Percentiles rank a stretch among this genome's conserved stretches.
These are phyloP conservation scores for Megastigmus dorsalis DNA, from an alignment of 2,888 invertebrate species.

Conservation along the genomic window DNA sequence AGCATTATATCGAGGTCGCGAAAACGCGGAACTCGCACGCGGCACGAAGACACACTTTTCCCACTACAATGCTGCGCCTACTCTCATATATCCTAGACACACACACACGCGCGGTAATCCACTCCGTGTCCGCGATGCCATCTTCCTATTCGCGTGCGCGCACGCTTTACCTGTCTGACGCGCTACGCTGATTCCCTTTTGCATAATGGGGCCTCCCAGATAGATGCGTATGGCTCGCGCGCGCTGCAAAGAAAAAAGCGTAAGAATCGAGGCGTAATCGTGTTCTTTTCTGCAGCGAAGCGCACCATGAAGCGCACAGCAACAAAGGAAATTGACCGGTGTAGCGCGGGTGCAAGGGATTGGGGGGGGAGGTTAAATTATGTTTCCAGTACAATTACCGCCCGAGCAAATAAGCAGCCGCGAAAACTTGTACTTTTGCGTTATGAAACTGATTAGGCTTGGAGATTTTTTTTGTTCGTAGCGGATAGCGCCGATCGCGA, in stretches of 20 bases:
- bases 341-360: neutral
- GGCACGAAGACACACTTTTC: conserved; percentile 73
- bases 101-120: too few relatives aligned
- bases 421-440: conserved; percentile 24
- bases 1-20: conserved; percentile 69
- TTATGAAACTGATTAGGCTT: conserved; percentile 12
- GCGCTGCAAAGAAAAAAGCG: conserved; percentile 14
- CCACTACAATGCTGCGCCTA: conserved; percentile 64
- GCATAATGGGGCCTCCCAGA: conserved; percentile 57
- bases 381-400: too few relatives aligned
- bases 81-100: too few relatives aligned
- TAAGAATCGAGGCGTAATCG: conserved; percentile 4
- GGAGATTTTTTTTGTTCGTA: neutral
- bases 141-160: conserved; percentile 56
- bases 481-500: too few relatives aligned
- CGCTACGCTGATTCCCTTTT: conserved; percentile 55
- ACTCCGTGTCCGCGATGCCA: conserved; percentile 50
- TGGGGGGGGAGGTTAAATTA: too few relatives aligned
- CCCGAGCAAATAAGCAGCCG: too few relatives aligned
- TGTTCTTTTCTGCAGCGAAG: too few relatives aligned
- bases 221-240: too few relatives aligned
- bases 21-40: conserved; percentile 71
- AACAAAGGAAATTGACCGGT: conserved; percentile 4
- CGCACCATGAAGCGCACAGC: neutral
- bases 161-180: too few relatives aligned